Conservation (phyloP, 2,888 invertebrate species). For the Heterodera filipjevi region DNA sequence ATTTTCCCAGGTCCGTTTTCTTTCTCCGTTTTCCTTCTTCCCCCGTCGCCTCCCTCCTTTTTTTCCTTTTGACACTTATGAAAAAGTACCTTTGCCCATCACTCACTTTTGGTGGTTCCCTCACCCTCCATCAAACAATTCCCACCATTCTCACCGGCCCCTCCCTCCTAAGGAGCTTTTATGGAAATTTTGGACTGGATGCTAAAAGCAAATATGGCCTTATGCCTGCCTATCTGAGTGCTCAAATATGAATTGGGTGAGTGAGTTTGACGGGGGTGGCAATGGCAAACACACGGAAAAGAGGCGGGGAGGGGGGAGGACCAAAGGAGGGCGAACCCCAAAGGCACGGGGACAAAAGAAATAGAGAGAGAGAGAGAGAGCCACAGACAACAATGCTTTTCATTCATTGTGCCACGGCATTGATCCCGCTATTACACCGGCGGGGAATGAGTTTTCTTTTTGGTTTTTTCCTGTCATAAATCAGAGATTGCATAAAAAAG, state of each 20-base stretch:
- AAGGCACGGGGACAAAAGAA: neutral
- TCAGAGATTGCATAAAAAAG: no score
- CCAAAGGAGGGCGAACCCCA: neutral
- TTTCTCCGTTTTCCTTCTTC: neutral
- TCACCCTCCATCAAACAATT: neutral
- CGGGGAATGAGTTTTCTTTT: no score
- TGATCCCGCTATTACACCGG: neutral
- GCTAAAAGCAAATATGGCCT: slow-evolving; percentile 10
- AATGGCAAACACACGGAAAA: neutral
- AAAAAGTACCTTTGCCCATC: neutral
- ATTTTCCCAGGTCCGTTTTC: no score
- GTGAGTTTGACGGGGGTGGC: neutral
- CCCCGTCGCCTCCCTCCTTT: no score
- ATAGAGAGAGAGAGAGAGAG: no score
- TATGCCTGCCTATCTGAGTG: neutral
- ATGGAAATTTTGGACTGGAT: neutral
- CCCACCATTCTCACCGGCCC: neutral
- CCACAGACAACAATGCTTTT: neutral
- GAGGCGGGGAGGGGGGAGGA: neutral
- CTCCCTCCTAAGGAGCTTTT: neutral
- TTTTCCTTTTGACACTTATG: neutral
- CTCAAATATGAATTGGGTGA: neutral
- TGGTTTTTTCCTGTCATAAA: no score
- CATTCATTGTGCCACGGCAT: neutral
- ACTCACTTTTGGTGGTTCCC: neutral